Percentiles rank a stretch among this genome's conserved stretches.
phyloP scores from a whole-genome alignment of 2,113 vertebrate genomes.

The Isurus oxyrinchus region DNA sequence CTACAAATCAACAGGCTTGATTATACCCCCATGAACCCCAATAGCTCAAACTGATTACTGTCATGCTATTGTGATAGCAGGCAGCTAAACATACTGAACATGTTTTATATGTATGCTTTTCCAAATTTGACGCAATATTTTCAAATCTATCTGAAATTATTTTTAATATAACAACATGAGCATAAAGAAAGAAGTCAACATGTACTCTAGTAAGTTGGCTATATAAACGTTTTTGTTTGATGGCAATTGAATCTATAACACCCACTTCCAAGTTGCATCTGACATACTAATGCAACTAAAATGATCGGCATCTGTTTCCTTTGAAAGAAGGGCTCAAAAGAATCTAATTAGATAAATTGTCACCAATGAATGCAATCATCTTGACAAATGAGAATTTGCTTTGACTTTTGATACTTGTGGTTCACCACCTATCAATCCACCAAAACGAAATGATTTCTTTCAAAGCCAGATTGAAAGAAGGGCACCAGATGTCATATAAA shows the following conservation, averaged over 20 bases:
- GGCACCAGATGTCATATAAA: conserved; percentile 9
- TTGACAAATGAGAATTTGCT: conserved; percentile 2
- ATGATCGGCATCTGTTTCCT: background rate
- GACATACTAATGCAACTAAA: background rate
- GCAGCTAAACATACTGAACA: background rate
- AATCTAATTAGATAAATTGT: background rate
- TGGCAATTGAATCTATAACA: background rate
- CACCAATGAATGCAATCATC: background rate
- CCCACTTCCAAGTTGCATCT: background rate
- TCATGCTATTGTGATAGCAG: background rate
- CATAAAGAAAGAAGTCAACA: background rate
- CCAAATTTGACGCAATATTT: background rate
- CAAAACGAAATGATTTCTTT: conserved; percentile 8
- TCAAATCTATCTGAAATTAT: background rate
- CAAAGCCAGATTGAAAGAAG: background rate
- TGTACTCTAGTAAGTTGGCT: too few relatives aligned
- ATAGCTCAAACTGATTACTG: background rate
- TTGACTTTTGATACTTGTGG: conserved; percentile 12
- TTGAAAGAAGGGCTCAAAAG: background rate
- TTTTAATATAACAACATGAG: background rate
- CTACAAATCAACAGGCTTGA: background rate
- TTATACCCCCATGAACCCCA: background rate
- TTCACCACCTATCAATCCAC: background rate
- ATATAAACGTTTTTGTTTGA: background rate
- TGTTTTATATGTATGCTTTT: background rate